Percentiles rank a stretch among this genome's conserved stretches.
Evolutionary conservation across 2,113 vertebrate genomes (phyloP).

Genomic region (Cairina moschata): DNA sequence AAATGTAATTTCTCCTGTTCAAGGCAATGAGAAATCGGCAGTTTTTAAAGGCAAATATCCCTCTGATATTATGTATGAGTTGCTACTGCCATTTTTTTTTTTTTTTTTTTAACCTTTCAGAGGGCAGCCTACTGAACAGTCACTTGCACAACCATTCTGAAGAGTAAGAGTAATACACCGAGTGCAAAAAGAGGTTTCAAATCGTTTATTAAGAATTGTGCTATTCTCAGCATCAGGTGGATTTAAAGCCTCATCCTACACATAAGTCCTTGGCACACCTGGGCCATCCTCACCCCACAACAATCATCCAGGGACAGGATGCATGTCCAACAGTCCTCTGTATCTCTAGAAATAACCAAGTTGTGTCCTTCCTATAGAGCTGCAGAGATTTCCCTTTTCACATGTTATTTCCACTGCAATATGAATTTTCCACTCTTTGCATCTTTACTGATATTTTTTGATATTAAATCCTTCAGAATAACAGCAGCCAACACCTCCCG

Average conservation of each 20-base stretch:
- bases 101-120: not conserved
- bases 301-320: not conserved
- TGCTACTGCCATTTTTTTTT: not conserved
- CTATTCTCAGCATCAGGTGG: conserved; percentile 33
- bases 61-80: not conserved
- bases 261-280: not conserved
- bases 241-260: conserved; percentile 33
- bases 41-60: not conserved
- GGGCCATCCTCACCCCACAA: not conserved
- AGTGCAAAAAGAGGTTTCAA: conserved; percentile 56
- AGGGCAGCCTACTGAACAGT: not conserved
- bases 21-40: not conserved
- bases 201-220: conserved; percentile 56
- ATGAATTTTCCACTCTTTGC: not conserved
- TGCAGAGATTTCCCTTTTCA: not conserved
- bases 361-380: not conserved
- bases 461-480: not conserved
- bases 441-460: not conserved
- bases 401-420: not conserved
- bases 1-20: not conserved
- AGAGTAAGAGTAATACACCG: conserved; percentile 43
- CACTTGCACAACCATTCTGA: not conserved
- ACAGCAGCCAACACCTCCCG: not conserved
- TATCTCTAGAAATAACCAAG: not conserved
- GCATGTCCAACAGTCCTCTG: not conserved